These are phyloP conservation scores for Acanthurus leucopareius DNA, from an alignment of 2,797 vertebrate species.

Conservation along the genomic window DNA sequence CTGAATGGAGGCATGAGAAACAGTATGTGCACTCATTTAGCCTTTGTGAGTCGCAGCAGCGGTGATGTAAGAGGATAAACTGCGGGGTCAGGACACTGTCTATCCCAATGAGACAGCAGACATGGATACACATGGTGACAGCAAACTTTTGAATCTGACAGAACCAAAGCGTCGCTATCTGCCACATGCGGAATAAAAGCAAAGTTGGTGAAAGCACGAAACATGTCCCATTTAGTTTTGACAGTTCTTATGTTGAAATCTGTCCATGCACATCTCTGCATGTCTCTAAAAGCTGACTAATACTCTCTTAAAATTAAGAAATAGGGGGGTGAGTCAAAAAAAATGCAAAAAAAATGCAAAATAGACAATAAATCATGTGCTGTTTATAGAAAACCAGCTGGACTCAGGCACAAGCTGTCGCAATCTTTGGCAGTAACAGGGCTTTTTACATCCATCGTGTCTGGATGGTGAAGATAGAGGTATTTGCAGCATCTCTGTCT, in stretches of 20 bases:
- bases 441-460: conserved; percentile 41
- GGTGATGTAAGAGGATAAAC: conserved; percentile 74
- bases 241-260: not conserved
- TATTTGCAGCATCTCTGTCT: conserved; percentile 52
- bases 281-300: conserved; percentile 15
- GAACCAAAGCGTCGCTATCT: not conserved
- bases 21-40: conserved; percentile 26
- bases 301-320: conserved; percentile 26
- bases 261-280: not conserved
- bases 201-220: not conserved
- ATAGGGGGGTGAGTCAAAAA: conserved; percentile 28
- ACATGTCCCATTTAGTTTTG: not conserved
- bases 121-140: conserved; percentile 20
- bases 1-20: not conserved
- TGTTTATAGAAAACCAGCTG: conserved; percentile 61
- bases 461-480: conserved; percentile 59
- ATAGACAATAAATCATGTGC: conserved; percentile 37
- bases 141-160: not conserved
- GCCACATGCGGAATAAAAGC: not conserved
- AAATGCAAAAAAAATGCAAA: not conserved
- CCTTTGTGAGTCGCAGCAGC: conserved; percentile 20
- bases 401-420: conserved; percentile 31
- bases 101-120: conserved; percentile 46
- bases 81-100: conserved; percentile 52
- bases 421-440: conserved; percentile 49